These are phyloP conservation scores for human DNA, from an alignment of 2,113 vertebrate species.

Conservation along the genomic window DNA sequence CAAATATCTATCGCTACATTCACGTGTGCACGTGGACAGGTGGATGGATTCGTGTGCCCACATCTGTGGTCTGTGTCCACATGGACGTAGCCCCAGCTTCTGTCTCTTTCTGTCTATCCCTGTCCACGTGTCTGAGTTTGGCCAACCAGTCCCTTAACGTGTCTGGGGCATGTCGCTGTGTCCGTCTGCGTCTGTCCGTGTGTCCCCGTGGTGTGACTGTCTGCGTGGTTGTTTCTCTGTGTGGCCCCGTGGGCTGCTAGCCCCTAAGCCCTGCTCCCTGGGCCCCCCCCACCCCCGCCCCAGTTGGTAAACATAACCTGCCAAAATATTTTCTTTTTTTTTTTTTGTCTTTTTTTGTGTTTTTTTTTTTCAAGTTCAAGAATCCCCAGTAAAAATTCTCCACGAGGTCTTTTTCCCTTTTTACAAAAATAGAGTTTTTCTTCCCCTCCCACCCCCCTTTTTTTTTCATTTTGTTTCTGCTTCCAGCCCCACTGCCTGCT, in stretches of 20 bases:
- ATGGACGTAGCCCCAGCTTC: not conserved
- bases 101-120: not conserved
- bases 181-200: not conserved
- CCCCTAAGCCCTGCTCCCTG: constrained; percentile 41
- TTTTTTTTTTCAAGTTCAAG: constrained; percentile 81
- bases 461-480: constrained; percentile 75
- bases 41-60: not conserved
- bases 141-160: not conserved
- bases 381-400: constrained; percentile 82
- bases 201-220: not conserved
- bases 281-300: constrained; percentile 45
- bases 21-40: accelerated
- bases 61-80: not conserved
- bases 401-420: constrained; percentile 80
- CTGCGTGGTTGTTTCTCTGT: not conserved
- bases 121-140: not conserved
- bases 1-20: not conserved
- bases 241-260: not conserved
- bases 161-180: not conserved
- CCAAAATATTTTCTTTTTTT: constrained; percentile 76
- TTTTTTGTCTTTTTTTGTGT: constrained; percentile 43
- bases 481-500: constrained; percentile 70
- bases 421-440: constrained; percentile 83
- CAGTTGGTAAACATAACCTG: constrained; percentile 77
- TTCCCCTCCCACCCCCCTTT: constrained; percentile 65